Conservation (phyloP, 2,888 invertebrate species). For the Hydrotaea diabolus region DNA sequence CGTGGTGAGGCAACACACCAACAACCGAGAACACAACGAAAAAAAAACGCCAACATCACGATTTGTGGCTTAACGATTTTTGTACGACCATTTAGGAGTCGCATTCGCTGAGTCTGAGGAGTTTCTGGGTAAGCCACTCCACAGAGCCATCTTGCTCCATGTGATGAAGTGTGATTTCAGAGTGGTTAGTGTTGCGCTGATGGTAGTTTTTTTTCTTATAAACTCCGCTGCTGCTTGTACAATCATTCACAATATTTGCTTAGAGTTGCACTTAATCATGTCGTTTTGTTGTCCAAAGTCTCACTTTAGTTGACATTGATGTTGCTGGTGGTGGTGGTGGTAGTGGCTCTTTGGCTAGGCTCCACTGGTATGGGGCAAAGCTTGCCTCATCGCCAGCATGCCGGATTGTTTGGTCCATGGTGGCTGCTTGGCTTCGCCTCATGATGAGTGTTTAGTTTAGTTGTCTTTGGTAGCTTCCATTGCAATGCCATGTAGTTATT, state of each 20-base stretch:
- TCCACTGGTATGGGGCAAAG: neutral
- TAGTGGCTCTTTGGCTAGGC: too few species aligned
- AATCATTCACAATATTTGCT: slow-evolving; percentile 67
- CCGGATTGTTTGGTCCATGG: neutral
- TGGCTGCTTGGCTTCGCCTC: slow-evolving; percentile 12
- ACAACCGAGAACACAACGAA: slow-evolving; percentile 1
- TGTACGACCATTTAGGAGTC: slow-evolving; percentile 44
- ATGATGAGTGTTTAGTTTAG: slow-evolving; percentile 42
- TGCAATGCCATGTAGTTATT: slow-evolving; percentile 34
- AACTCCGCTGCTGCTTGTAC: slow-evolving; percentile 32
- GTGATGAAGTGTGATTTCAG: slow-evolving; percentile 22
- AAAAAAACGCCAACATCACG: slow-evolving; percentile 52
- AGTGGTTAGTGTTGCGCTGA: neutral
- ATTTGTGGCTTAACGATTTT: slow-evolving; percentile 54
- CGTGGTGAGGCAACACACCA: slow-evolving; percentile 23
- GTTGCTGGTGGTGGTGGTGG: slow-evolving; percentile 41
- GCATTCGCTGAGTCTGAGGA: neutral
- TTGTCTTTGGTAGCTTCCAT: slow-evolving; percentile 21
- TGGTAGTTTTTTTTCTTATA: neutral
- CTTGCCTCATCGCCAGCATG: neutral
- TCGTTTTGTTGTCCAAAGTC: slow-evolving; percentile 67
- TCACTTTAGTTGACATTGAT: slow-evolving; percentile 66
- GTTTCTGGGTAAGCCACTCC: neutral
- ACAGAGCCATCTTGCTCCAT: neutral
- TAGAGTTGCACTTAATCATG: slow-evolving; percentile 68